phyloP scores from a whole-genome alignment of 2,113 vertebrate species.

The Stegastes partitus region DNA sequence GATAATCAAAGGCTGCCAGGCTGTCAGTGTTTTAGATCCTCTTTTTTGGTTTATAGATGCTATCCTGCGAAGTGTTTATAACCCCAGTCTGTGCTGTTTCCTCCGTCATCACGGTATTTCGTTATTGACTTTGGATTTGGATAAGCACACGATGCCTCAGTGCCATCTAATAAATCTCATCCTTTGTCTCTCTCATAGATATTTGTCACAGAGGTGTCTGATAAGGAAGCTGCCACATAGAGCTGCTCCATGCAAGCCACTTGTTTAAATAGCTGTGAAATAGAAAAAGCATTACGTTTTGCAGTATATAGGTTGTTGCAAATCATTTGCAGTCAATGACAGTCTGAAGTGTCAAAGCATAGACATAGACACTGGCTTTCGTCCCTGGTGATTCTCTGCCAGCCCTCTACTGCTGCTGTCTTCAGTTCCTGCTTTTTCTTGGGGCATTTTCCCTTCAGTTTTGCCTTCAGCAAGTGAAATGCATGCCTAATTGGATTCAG shows the following conservation, averaged over 20 bases:
- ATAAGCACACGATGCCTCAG: not conserved
- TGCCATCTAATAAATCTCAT: constrained; percentile 61
- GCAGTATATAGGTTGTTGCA: too few species aligned
- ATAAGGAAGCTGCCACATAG: constrained; percentile 29
- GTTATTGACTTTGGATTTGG: constrained; percentile 52
- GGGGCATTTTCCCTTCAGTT: too few species aligned
- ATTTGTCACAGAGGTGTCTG: constrained; percentile 29
- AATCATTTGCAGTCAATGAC: too few species aligned
- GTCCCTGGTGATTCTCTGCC: too few species aligned
- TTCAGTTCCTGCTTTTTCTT: too few species aligned
- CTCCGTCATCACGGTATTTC: not conserved
- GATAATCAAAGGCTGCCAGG: constrained; percentile 20
- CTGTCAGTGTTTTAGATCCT: constrained; percentile 27
- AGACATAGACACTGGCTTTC: too few species aligned
- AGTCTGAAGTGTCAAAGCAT: too few species aligned
- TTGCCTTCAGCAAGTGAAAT: too few species aligned
- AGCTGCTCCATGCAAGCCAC: not conserved
- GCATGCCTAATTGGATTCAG: too few species aligned
- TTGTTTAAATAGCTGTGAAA: too few species aligned
- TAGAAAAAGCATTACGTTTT: too few species aligned
- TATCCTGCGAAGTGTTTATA: constrained; percentile 26
- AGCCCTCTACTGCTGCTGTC: too few species aligned
- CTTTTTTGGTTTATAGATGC: constrained; percentile 59
- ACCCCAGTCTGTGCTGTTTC: constrained; percentile 6
- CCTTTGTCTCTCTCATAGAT: constrained; percentile 28